A percentile compares a stretch with the other conserved stretches of the same genome.
Conservation (phyloP, 2,888 invertebrate species). For the Amphiduros pacificus region DNA sequence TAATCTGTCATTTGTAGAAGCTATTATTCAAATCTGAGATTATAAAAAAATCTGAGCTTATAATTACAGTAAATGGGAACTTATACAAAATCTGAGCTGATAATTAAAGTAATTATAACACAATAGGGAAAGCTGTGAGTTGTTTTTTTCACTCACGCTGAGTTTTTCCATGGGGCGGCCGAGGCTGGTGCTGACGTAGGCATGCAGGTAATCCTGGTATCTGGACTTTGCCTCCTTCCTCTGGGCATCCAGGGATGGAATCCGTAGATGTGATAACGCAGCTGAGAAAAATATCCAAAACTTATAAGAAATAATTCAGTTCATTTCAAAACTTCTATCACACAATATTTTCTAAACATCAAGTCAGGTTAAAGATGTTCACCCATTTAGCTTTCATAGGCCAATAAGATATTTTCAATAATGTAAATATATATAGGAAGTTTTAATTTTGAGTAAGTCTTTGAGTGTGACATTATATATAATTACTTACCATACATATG, state of each 20-base stretch:
- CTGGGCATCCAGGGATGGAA: slow-evolving; percentile 81
- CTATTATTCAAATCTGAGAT: too few species aligned
- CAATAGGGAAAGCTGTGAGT: neutral
- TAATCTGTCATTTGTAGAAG: too few species aligned
- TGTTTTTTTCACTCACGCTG: slow-evolving; percentile 69
- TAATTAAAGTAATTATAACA: neutral
- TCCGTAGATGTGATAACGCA: slow-evolving; percentile 83
- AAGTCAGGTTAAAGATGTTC: too few species aligned
- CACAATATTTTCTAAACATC: too few species aligned
- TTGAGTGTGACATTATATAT: too few species aligned
- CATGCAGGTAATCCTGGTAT: slow-evolving; percentile 85
- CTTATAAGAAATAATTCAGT: neutral
- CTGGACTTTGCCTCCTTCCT: slow-evolving; percentile 87
- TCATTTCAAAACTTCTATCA: too few species aligned
- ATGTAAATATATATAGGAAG: too few species aligned
- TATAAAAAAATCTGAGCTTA: neutral
- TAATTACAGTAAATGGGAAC: neutral
- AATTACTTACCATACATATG: slow-evolving; percentile 72
- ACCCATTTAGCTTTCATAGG: too few species aligned
- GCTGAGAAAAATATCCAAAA: slow-evolving; percentile 59
- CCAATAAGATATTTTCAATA: too few species aligned
- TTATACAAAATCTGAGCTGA: neutral
- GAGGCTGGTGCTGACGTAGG: slow-evolving; percentile 92
- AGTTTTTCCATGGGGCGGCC: slow-evolving; percentile 89
- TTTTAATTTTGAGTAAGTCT: too few species aligned